These are phyloP conservation scores for Spisula solida DNA, from an alignment of 2,888 invertebrate species.

Conservation along the genomic window DNA sequence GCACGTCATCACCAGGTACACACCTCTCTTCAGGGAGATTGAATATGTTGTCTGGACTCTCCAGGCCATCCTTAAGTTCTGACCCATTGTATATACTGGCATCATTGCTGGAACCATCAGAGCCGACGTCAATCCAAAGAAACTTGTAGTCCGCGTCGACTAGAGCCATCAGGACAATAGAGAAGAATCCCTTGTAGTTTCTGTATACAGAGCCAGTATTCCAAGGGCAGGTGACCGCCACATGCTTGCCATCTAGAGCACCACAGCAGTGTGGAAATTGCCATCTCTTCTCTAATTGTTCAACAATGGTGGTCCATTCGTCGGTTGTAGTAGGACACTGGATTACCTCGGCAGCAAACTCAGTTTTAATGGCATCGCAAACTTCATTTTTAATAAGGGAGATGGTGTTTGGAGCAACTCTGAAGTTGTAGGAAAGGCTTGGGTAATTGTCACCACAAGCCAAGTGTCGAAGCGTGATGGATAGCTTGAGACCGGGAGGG, in stretches of 20 bases:
- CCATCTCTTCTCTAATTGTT: slow-evolving; percentile 47
- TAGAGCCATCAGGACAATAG: slow-evolving; percentile 46
- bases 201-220: slow-evolving; percentile 43
- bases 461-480: no score
- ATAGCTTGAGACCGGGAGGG: no score
- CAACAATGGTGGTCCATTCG: slow-evolving; percentile 51
- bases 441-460: no score
- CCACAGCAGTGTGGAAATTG: no score
- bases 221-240: slow-evolving; percentile 48
- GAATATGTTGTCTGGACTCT: slow-evolving; percentile 36
- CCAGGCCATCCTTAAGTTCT: slow-evolving; percentile 54
- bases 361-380: no score
- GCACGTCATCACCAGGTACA: slow-evolving; percentile 56
- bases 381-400: no score
- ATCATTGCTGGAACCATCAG: slow-evolving; percentile 57
- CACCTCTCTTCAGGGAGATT: slow-evolving; percentile 49
- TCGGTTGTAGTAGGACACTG: slow-evolving; percentile 42
- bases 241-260: no score
- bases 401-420: no score
- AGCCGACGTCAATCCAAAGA: slow-evolving; percentile 56
- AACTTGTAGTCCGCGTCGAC: slow-evolving; percentile 49
- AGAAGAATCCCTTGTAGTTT: slow-evolving; percentile 47
- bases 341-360: no score
- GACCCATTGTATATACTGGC: slow-evolving; percentile 53
- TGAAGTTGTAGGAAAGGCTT: no score